Percentiles rank a stretch among this genome's conserved stretches.
phyloP scores from a whole-genome alignment of 2,797 vertebrate species.

The Naso thynnoides region DNA sequence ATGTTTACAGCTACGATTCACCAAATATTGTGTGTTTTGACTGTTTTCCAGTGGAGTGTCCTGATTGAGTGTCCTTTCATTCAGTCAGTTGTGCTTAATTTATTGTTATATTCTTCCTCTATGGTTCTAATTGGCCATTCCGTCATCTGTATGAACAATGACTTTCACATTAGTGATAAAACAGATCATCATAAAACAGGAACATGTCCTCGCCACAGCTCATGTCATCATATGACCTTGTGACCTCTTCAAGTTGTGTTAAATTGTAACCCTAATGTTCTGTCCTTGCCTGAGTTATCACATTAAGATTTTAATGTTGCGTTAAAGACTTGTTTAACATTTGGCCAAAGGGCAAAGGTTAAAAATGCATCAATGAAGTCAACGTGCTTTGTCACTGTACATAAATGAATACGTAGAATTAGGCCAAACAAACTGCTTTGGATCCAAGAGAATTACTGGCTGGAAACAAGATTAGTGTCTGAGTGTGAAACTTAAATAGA shows the following conservation, averaged over 20 bases:
- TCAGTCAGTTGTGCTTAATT: neutral
- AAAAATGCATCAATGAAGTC: neutral
- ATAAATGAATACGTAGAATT: too few relatives aligned
- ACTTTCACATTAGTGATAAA: too few relatives aligned
- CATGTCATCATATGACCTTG: neutral
- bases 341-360: neutral
- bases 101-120: neutral
- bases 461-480: conserved; percentile 1
- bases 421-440: neutral
- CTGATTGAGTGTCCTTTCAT: neutral
- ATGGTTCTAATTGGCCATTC: neutral
- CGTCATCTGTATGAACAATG: neutral
- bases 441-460: conserved; percentile 6
- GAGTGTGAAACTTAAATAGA: neutral
- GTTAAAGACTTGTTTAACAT: neutral
- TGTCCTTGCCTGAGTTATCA: neutral
- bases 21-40: neutral
- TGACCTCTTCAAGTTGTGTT: conserved; percentile 4
- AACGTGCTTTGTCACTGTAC: neutral
- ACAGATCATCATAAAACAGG: too few relatives aligned
- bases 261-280: neutral
- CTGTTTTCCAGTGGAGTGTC: neutral
- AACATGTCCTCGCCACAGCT: too few relatives aligned
- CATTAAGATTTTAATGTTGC: neutral
- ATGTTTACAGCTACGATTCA: neutral